Percentiles rank a stretch among this genome's conserved stretches.
phyloP scores from a whole-genome alignment of 2,113 vertebrate genomes.

The Machaerirhynchus nigripectus region DNA sequence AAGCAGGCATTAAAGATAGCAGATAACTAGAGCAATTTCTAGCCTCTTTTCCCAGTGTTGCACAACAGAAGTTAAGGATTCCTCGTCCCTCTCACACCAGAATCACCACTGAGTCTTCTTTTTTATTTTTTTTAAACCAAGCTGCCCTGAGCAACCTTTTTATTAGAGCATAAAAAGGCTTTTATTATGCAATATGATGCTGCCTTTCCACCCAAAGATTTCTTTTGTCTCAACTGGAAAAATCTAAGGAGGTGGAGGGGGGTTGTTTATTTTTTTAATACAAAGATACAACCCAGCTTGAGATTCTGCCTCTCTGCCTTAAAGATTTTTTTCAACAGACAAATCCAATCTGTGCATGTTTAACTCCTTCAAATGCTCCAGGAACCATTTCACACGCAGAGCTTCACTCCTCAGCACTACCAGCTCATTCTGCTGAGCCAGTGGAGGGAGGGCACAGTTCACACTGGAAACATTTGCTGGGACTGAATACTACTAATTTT shows the following conservation, averaged over 20 bases:
- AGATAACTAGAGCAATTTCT: constrained; percentile 32
- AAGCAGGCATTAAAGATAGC: constrained; percentile 48
- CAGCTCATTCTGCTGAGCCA: not conserved
- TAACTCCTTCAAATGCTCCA: not conserved
- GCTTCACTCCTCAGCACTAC: not conserved
- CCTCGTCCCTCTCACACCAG: not conserved
- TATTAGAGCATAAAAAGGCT: constrained; percentile 44
- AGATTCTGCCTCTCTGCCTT: constrained; percentile 12
- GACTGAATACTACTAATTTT: not conserved
- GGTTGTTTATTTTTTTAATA: constrained; percentile 48
- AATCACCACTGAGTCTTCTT: not conserved
- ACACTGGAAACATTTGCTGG: not conserved
- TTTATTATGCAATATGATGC: constrained; percentile 61
- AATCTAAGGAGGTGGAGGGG: not conserved
- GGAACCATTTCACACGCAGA: not conserved
- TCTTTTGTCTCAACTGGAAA: constrained; percentile 64
- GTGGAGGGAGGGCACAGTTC: not conserved
- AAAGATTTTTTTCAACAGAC: constrained; percentile 24
- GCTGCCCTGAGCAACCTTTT: constrained; percentile 51
- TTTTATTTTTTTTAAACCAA: not conserved
- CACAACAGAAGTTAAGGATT: constrained; percentile 21
- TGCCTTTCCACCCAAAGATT: constrained; percentile 57
- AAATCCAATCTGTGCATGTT: constrained; percentile 15
- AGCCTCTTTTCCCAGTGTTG: not conserved
- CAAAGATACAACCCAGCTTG: constrained; percentile 55